phyloP scores from a whole-genome alignment of 2,113 vertebrate genomes.

The Hemichromis elongatus region DNA sequence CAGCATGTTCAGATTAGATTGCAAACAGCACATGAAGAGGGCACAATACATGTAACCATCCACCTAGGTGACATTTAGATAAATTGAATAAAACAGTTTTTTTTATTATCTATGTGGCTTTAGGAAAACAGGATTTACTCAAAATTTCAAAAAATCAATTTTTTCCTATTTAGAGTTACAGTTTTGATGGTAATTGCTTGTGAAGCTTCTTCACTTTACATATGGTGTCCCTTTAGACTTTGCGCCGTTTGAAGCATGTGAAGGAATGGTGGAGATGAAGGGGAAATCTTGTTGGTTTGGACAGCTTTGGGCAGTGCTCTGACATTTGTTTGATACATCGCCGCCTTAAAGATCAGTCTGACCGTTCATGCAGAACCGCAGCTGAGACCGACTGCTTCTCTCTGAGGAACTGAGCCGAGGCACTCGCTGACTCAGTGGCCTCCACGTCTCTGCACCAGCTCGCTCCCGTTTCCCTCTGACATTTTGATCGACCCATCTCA shows the following conservation, averaged over 20 bases:
- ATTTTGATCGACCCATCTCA: background rate
- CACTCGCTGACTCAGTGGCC: background rate
- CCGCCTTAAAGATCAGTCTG: background rate
- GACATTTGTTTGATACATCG: constrained; percentile 18
- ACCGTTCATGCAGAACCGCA: constrained; percentile 15
- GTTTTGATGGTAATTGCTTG: background rate
- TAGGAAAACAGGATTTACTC: background rate
- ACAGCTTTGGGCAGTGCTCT: background rate
- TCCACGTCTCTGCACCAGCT: background rate
- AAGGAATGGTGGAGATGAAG: background rate
- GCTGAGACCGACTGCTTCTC: background rate
- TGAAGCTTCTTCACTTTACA: background rate
- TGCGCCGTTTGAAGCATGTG: background rate
- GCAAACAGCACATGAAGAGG: background rate
- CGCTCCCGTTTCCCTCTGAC: background rate
- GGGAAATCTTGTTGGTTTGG: background rate
- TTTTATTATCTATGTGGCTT: background rate
- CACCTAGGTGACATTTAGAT: background rate
- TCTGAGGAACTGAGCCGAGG: background rate
- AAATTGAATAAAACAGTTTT: background rate
- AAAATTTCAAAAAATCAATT: background rate
- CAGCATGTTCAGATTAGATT: background rate
- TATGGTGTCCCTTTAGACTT: background rate
- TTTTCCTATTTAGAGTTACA: background rate
- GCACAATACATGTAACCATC: background rate